Conservation (phyloP, 2,888 invertebrate genomes). For the Plebejus anna region DNA sequence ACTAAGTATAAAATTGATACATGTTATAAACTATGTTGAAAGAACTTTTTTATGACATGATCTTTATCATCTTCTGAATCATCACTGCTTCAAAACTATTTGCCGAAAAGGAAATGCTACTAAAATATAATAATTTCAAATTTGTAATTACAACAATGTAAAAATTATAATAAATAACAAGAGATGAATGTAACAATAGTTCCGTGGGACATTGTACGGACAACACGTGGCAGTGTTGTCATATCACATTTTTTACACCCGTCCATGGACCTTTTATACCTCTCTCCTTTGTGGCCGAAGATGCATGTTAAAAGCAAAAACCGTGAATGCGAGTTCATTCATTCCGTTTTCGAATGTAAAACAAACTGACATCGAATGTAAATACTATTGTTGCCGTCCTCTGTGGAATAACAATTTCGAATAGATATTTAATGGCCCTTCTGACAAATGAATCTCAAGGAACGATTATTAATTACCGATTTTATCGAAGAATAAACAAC, state of each 20-base stretch:
- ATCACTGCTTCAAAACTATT: background rate
- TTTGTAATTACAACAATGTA: conserved; percentile 24
- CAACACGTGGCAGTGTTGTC: conserved; percentile 72
- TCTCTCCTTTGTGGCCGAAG: conserved; percentile 59
- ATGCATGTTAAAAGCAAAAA: conserved; percentile 66
- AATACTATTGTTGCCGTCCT: conserved; percentile 76
- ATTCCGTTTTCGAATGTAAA: conserved; percentile 75
- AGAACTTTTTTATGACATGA: background rate
- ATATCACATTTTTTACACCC: conserved; percentile 63
- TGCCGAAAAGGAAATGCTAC: background rate
- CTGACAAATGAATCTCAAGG: conserved; percentile 53
- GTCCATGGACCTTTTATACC: conserved; percentile 65
- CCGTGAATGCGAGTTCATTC: conserved; percentile 70
- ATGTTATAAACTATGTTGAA: no score
- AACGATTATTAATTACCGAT: conserved; percentile 32
- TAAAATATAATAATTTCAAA: background rate
- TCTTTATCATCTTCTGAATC: background rate
- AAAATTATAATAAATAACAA: conserved; percentile 33
- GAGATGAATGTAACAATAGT: conserved; percentile 45
- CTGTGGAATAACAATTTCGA: conserved; percentile 66
- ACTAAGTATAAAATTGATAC: no score
- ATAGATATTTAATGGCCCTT: conserved; percentile 69
- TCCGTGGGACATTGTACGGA: conserved; percentile 55
- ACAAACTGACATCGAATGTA: conserved; percentile 79
- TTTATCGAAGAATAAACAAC: conserved; percentile 17